Percentiles rank a stretch among this genome's conserved stretches.
phyloP scores from a whole-genome alignment of 1,140 invertebrate species.

The Streblospio benedicti region DNA sequence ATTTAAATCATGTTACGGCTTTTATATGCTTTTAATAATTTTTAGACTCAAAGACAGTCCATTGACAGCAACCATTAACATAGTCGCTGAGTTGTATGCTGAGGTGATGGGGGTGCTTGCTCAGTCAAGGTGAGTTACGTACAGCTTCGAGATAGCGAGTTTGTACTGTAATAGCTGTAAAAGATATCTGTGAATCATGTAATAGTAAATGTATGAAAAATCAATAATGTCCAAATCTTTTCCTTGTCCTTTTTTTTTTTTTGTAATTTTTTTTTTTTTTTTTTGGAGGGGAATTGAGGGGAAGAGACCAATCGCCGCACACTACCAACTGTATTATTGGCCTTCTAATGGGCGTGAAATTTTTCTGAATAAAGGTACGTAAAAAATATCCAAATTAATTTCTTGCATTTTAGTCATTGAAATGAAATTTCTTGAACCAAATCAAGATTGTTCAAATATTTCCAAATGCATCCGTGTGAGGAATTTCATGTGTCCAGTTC shows the following conservation, averaged over 20 bases:
- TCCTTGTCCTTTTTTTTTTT: slow-evolving; percentile 24
- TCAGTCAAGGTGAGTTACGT: slow-evolving; percentile 61
- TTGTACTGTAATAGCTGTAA: too few relatives aligned
- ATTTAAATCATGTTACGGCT: too few relatives aligned
- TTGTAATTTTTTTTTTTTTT: slow-evolving; percentile 8
- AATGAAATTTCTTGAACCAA: slow-evolving; percentile 1
- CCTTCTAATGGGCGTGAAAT: slow-evolving; percentile 98
- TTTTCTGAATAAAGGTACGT: slow-evolving; percentile 81
- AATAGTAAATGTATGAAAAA: neutral
- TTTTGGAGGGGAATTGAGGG: slow-evolving; percentile 63
- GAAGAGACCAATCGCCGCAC: slow-evolving; percentile 75
- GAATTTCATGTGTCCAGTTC: slow-evolving; percentile 99
- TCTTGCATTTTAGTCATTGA: neutral
- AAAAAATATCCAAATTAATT: neutral
- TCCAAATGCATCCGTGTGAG: slow-evolving; percentile 95
- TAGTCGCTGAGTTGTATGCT: slow-evolving; percentile 90
- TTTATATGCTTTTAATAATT: too few relatives aligned
- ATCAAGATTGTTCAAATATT: slow-evolving; percentile 18
- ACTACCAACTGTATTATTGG: slow-evolving; percentile 94
- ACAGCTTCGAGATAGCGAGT: too few relatives aligned
- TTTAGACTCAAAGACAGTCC: slow-evolving; percentile 43
- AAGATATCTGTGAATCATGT: too few relatives aligned
- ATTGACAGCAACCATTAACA: slow-evolving; percentile 89
- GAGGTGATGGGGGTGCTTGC: slow-evolving; percentile 97
- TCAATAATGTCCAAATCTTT: slow-evolving; percentile 7